Evolutionary conservation across 2,888 invertebrate species (phyloP), one percentile per base, ranked within the genome.

Genomic region (Erebia aethiops): DNA sequence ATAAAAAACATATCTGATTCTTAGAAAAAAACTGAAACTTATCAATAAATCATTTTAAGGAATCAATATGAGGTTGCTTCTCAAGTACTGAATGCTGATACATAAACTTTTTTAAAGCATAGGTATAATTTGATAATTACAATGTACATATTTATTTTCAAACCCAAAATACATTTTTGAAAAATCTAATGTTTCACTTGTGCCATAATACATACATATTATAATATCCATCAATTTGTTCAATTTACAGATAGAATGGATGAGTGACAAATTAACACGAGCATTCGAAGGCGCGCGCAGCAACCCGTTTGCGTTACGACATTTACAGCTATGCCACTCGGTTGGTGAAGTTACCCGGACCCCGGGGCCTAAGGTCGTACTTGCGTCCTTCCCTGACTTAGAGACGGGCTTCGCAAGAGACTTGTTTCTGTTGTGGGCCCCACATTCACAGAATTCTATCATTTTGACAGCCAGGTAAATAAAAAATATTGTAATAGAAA

Each of bases 201-300:
- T 13, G 49, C 49, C 49, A 4, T 26, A 26, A 26, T 49, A 35
- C 1, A 35, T 35, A 35, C 21, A 21, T 26, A 35, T 7, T 35
- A 35, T 35, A 35, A 35, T 35, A 35, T 35, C 7, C 35, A 35
- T 35, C 7, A 35, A 35, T 35, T 35, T 35, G 35, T 35, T 35
- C 5, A 35, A 35, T 56, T 79, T 80, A 13, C 87, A 97, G 95
- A 98, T 99, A 77, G 99, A 99, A 91, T 99, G 99, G 99, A 99
- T 99, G 99, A 98, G 98, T 84, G 99, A 99, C 84, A 99, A 99
- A 84, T 92, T 99, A 57, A 98, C 99, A 94, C 96, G 98, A 73
- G 96, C 96, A 67, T 98, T 98, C 84, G 98, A 98, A 86, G 97
- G 97, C 0, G 97, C 97, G 0, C 95, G 98, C 70, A 97, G 97